A percentile compares a stretch with the other conserved stretches of the same genome.
phyloP scores from a whole-genome alignment of 2,797 vertebrate species.

The Myioborus melanocephalus region DNA sequence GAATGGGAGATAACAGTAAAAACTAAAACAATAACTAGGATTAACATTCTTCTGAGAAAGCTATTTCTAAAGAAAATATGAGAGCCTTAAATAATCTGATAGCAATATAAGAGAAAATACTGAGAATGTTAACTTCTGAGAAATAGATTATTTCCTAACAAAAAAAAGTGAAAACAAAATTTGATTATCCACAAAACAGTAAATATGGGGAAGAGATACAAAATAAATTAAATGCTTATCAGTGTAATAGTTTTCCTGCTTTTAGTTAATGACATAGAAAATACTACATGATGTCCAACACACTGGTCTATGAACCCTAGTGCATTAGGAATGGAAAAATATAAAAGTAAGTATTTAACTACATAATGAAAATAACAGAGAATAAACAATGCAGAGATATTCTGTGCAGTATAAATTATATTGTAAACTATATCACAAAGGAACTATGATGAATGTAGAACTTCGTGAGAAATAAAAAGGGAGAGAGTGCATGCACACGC shows the following conservation, averaged over 20 bases:
- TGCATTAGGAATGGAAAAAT: background rate
- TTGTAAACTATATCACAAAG: background rate
- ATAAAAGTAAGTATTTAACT: background rate
- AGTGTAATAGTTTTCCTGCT: background rate
- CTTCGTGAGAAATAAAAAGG: background rate
- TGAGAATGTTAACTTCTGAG: background rate
- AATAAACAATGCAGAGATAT: background rate
- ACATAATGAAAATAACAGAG: background rate
- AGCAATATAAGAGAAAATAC: background rate
- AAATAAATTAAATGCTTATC: background rate
- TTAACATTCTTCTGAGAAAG: background rate
- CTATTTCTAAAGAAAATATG: background rate
- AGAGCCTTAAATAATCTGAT: background rate
- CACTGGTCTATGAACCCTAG: background rate
- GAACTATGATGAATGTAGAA: background rate
- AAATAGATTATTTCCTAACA: background rate
- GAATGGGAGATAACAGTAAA: background rate
- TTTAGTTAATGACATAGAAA: background rate
- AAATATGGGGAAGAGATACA: background rate
- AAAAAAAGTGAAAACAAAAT: background rate
- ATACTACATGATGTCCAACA: background rate
- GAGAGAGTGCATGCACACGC: background rate
- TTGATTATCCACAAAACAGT: background rate
- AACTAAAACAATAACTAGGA: background rate
- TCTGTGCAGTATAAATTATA: background rate